Base-by-base conservation (phyloP, 2,888 invertebrate species). In the Oscheius myriophilus region DNA sequence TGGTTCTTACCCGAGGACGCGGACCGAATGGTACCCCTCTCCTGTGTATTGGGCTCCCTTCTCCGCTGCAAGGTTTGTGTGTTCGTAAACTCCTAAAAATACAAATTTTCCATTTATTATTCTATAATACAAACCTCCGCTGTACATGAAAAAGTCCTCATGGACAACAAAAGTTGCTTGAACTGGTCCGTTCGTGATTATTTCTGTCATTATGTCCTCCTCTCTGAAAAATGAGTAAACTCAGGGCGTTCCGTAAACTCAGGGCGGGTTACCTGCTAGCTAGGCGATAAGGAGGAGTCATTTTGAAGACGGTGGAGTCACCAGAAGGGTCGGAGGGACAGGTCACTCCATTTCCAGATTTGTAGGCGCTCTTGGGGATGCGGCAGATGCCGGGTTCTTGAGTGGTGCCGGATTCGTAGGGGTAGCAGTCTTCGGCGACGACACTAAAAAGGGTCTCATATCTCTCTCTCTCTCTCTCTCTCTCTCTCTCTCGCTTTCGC, bases 121-220 rank as follows among this genome's bases (percentile, higher is more conserved):
- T 16, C 4, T 23, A 6, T 4, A 11, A 12, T n/a, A 6, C 16
- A n/a, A 33, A 21, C 72, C 96, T 49, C 91, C 90, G 66, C 90
- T 90, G 89, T 96, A 96, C 82, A 92, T 90, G 90, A 94, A 96
- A 90, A 96, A 94, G 88, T 96, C 96, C 80, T 93, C 92, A 86
- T 93, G 91, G 1, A 96, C 93, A 74, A 91, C 91, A 91, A 96
- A 93, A 16, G 93, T 92, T 0, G 95, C 94, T 93, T 89, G 53
- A 0, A 96, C 94, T 0, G 96, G 96, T 54, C 96, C 96, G 52
- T 93, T 93, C 55, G 91, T 91, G 88, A 91, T 90, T 62, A 96
- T 94, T 87, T 96, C 96, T 64, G 92, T 91, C 94, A 93, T 95
- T 79, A 96, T 93, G 84, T 95, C 94, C 16, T 91, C 90, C 76